A percentile compares a stretch with the other conserved stretches of the same genome.
Evolutionary conservation across 2,888 invertebrate genomes (phyloP).

Genomic region (Nudaria mundana): DNA sequence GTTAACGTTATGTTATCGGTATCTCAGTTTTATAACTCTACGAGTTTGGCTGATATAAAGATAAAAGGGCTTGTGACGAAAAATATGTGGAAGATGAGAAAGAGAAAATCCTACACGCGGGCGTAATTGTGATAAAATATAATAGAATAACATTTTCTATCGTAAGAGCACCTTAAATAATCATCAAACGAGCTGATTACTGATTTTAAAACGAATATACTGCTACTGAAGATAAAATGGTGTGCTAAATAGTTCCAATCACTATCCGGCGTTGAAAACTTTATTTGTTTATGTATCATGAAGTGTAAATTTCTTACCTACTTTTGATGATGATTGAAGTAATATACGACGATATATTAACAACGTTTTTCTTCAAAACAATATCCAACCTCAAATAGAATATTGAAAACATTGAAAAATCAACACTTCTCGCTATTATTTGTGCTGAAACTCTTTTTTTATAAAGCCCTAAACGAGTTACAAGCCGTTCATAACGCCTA

Average conservation of each 20-base stretch:
- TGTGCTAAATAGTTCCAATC: not conserved
- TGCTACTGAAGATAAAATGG: not conserved
- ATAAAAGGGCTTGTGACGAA: no score
- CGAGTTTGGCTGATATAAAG: no score
- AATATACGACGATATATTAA: not conserved
- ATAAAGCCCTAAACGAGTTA: constrained; percentile 46
- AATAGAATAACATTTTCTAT: no score
- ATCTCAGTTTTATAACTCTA: no score
- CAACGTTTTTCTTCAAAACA: constrained; percentile 10
- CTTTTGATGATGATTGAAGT: not conserved
- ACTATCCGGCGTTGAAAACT: not conserved
- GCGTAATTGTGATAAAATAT: no score
- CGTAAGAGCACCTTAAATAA: no score
- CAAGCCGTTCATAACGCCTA: constrained; percentile 58
- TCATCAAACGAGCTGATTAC: no score
- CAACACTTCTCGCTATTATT: constrained; percentile 28
- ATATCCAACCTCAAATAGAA: constrained; percentile 18
- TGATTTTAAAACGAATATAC: not conserved
- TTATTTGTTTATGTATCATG: not conserved
- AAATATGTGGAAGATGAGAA: no score
- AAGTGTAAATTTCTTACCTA: not conserved
- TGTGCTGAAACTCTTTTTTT: constrained; percentile 23
- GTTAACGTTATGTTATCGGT: no score
- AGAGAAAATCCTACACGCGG: no score
- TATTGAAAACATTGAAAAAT: constrained; percentile 28